Percentiles rank a stretch among this genome's conserved stretches.
Conservation (phyloP, 2,113 vertebrate species). For the Corythoichthys intestinalis region DNA sequence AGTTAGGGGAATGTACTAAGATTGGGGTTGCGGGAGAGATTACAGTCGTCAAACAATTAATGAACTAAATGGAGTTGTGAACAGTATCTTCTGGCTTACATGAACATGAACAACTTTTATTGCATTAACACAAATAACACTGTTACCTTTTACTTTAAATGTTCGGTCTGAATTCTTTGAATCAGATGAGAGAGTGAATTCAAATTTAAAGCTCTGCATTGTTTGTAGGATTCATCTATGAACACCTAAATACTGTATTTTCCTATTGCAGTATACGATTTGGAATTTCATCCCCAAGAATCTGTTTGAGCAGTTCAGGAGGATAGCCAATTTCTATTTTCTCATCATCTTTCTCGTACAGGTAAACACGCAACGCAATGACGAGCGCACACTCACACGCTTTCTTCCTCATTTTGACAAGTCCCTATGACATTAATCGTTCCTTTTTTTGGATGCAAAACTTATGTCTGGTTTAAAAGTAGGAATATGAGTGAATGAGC, state of each 20-base stretch:
- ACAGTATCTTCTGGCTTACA: too few relatives aligned
- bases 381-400: background rate
- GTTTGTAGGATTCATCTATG: background rate
- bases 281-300: constrained; percentile 99
- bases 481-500: constrained; percentile 28
- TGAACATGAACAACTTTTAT: too few relatives aligned
- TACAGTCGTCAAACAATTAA: too few relatives aligned
- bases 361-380: constrained; percentile 68
- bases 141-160: too few relatives aligned
- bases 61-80: too few relatives aligned
- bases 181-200: background rate
- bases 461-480: background rate
- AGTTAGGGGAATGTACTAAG: too few relatives aligned
- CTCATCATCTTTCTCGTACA: constrained; percentile 99
- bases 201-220: background rate
- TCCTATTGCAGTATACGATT: constrained; percentile 83
- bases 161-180: too few relatives aligned
- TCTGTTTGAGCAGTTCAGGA: constrained; percentile 98
- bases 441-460: constrained; percentile 13
- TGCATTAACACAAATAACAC: too few relatives aligned
- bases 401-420: background rate
- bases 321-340: constrained; percentile 99
- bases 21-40: too few relatives aligned
- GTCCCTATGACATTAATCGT: constrained; percentile 11
- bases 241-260: background rate